Evolutionary conservation across 2,113 vertebrate genomes (phyloP).

Genomic region (Oxygymnocypris stewartii): DNA sequence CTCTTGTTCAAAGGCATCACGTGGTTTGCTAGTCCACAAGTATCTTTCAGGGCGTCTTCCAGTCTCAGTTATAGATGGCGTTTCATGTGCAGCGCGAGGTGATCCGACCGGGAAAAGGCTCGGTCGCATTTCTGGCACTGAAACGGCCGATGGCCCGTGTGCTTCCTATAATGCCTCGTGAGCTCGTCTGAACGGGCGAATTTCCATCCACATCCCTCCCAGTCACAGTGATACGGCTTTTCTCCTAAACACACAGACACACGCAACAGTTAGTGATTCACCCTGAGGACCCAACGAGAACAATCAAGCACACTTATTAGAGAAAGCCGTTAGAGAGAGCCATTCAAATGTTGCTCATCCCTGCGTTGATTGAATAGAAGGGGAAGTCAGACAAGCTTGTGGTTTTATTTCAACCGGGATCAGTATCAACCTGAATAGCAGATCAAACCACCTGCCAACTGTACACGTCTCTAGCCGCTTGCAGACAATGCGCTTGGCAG

Average conservation of each 20-base stretch:
- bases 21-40: slow-evolving; percentile 52
- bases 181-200: slow-evolving; percentile 98
- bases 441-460: slow-evolving; percentile 65
- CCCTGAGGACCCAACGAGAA: slow-evolving; percentile 40
- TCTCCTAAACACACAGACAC: slow-evolving; percentile 80
- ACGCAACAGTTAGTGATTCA: slow-evolving; percentile 58
- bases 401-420: slow-evolving; percentile 68
- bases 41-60: background rate
- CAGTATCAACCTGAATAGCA: slow-evolving; percentile 62
- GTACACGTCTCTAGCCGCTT: too few species aligned
- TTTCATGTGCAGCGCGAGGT: slow-evolving; percentile 98
- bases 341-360: slow-evolving; percentile 58
- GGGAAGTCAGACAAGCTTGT: slow-evolving; percentile 42
- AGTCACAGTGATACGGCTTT: slow-evolving; percentile 99
- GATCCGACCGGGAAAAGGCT: slow-evolving; percentile 97
- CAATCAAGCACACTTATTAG: background rate
- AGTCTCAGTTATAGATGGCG: slow-evolving; percentile 84
- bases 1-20: slow-evolving; percentile 77
- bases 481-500: background rate
- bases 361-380: slow-evolving; percentile 59
- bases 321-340: slow-evolving; percentile 10
- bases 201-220: slow-evolving; percentile 99
- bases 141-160: slow-evolving; percentile 96
- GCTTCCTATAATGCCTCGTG: slow-evolving; percentile 97
- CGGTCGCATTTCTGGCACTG: slow-evolving; percentile 97